Conservation (phyloP, 1,140 invertebrate species). For the Hycleus cichorii region DNA sequence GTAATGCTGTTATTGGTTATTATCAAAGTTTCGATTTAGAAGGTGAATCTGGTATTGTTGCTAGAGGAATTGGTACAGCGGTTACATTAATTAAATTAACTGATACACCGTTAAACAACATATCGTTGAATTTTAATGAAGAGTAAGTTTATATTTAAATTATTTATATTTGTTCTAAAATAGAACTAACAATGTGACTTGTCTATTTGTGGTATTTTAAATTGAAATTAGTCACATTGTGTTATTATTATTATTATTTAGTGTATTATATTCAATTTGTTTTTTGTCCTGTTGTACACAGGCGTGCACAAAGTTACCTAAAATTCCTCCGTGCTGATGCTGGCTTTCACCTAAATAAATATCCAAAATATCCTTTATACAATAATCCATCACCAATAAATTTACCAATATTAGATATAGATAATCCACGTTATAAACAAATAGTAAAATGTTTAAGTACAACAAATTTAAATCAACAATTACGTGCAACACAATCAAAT, state of each 20-base stretch:
- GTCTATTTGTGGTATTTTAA: no score
- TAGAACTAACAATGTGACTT: slow-evolving; percentile 1
- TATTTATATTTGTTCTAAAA: neutral
- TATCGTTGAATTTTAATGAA: slow-evolving; percentile 45
- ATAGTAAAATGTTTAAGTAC: slow-evolving; percentile 16
- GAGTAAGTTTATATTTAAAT: slow-evolving; percentile 50
- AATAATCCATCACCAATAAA: slow-evolving; percentile 7
- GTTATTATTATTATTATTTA: no score
- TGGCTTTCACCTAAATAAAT: slow-evolving; percentile 33
- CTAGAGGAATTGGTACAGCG: slow-evolving; percentile 86
- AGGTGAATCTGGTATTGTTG: slow-evolving; percentile 92
- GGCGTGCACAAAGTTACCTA: slow-evolving; percentile 36
- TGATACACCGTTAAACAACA: slow-evolving; percentile 38
- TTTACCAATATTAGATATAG: slow-evolving; percentile 3
- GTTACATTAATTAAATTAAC: slow-evolving; percentile 62
- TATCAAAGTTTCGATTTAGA: slow-evolving; percentile 93
- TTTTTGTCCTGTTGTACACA: slow-evolving; percentile 25
- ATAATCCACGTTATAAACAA: slow-evolving; percentile 15
- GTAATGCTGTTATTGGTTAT: slow-evolving; percentile 94
- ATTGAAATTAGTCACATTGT: no score
- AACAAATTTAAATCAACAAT: neutral
- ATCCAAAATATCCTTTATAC: slow-evolving; percentile 7
- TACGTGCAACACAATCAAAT: slow-evolving; percentile 17
- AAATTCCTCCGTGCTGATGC: slow-evolving; percentile 37
- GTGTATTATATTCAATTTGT: neutral